These are phyloP conservation scores for Brotula barbata DNA, from an alignment of 2,797 vertebrate genomes.

Conservation along the genomic window DNA sequence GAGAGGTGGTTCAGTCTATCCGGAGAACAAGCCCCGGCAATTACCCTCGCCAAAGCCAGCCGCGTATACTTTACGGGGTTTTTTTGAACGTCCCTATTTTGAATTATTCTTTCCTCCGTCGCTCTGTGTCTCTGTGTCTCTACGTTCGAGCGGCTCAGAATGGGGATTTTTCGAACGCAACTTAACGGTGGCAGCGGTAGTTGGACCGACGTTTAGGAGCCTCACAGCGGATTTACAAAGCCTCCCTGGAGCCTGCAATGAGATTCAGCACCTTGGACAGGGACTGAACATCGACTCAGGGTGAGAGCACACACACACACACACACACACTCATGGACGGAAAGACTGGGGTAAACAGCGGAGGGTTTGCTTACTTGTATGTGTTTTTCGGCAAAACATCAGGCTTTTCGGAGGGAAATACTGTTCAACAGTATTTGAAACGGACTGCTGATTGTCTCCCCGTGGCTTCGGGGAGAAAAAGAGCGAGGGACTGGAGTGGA, in stretches of 20 bases:
- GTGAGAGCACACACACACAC: conserved; percentile 52
- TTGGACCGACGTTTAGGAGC: conserved; percentile 54
- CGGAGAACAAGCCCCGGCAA: conserved; percentile 61
- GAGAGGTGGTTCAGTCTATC: conserved; percentile 42
- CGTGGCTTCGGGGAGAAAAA: conserved; percentile 4
- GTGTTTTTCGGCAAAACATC: neutral
- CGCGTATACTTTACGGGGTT: conserved; percentile 23
- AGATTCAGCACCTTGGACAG: conserved; percentile 47
- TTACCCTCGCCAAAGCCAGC: conserved; percentile 58
- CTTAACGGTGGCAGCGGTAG: conserved; percentile 50
- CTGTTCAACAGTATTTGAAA: conserved; percentile 23
- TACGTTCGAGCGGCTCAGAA: conserved; percentile 18
- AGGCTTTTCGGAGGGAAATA: neutral
- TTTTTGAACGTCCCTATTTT: neutral
- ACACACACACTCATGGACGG: too few relatives aligned
- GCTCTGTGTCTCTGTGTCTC: conserved; percentile 9
- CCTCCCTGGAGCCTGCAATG: conserved; percentile 46
- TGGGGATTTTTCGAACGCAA: conserved; percentile 61
- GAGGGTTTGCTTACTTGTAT: neutral
- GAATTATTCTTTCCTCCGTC: neutral
- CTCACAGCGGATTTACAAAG: conserved; percentile 76
- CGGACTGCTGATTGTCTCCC: conserved; percentile 13
- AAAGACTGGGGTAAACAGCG: conserved; percentile 17
- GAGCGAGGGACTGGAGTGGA: neutral
- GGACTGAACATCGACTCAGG: conserved; percentile 25